These are phyloP conservation scores for Ormyrus pomaceus DNA, from an alignment of 2,888 invertebrate genomes.

Conservation along the genomic window DNA sequence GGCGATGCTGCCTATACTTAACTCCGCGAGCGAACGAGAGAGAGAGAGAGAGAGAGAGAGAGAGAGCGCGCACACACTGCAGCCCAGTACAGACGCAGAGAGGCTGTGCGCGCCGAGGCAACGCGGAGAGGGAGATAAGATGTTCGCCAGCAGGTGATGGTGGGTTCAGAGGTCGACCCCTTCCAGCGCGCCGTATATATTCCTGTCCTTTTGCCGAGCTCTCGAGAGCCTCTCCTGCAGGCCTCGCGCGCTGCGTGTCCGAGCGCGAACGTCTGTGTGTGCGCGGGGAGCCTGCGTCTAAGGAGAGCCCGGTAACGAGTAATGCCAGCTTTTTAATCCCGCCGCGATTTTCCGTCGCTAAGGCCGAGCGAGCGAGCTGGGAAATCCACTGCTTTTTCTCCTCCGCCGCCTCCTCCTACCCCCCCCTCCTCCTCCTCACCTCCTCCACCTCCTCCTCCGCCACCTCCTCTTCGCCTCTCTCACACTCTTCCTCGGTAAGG, in stretches of 20 bases:
- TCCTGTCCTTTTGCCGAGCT: slow-evolving; percentile 51
- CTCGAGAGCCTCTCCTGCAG: neutral
- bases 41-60: slow-evolving; percentile 22
- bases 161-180: slow-evolving; percentile 57
- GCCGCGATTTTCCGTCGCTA: slow-evolving; percentile 32
- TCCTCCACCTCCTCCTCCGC: neutral
- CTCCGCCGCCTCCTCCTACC: neutral
- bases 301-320: slow-evolving; percentile 33
- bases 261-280: neutral
- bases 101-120: neutral
- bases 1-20: slow-evolving; percentile 52
- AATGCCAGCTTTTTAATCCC: slow-evolving; percentile 51
- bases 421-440: neutral
- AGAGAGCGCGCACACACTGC: slow-evolving; percentile 14
- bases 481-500: neutral
- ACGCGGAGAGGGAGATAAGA: slow-evolving; percentile 42
- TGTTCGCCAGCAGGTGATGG: slow-evolving; percentile 58
- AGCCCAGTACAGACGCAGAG: slow-evolving; percentile 2
- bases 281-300: too few species aligned
- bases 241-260: neutral
- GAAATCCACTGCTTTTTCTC: slow-evolving; percentile 8
- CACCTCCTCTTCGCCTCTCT: neutral
- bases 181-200: slow-evolving; percentile 52
- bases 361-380: slow-evolving; percentile 6
- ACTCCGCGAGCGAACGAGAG: neutral